Evolutionary conservation across 2,113 vertebrate genomes (phyloP).

Genomic region (Indicator maculatus): DNA sequence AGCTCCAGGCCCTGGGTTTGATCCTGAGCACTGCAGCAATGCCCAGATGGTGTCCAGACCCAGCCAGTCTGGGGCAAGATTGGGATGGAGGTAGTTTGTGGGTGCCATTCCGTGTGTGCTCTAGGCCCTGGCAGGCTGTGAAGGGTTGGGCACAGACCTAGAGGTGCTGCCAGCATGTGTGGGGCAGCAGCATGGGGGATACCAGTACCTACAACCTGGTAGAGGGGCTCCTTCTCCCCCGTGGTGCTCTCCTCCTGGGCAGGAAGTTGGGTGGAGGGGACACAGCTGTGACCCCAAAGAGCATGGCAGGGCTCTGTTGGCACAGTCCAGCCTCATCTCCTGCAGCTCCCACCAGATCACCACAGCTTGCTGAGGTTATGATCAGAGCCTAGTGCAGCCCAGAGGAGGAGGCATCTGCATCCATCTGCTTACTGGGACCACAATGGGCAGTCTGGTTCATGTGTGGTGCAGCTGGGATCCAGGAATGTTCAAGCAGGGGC

Average conservation of each 20-base stretch:
- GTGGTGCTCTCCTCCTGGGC: background rate
- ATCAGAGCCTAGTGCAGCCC: background rate
- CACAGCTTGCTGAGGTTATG: background rate
- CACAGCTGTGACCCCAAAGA: background rate
- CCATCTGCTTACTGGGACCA: background rate
- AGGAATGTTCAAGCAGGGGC: rapidly evolving
- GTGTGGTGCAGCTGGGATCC: background rate
- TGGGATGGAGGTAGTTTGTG: background rate
- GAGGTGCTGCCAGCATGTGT: rapidly evolving
- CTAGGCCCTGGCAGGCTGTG: background rate
- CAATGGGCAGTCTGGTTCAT: rapidly evolving
- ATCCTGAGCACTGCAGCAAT: rapidly evolving
- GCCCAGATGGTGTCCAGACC: background rate
- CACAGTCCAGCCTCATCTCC: rapidly evolving
- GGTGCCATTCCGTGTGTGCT: rapidly evolving
- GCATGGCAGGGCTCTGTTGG: rapidly evolving
- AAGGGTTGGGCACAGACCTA: background rate
- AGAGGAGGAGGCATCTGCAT: background rate
- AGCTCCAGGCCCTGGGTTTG: background rate
- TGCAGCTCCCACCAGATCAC: background rate
- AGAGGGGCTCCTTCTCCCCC: background rate
- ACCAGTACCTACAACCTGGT: background rate
- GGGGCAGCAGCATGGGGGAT: background rate
- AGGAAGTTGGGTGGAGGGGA: background rate
- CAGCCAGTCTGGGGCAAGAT: background rate